phyloP scores from a whole-genome alignment of 1,140 invertebrate species.

The Trigoniulus corallinus region DNA sequence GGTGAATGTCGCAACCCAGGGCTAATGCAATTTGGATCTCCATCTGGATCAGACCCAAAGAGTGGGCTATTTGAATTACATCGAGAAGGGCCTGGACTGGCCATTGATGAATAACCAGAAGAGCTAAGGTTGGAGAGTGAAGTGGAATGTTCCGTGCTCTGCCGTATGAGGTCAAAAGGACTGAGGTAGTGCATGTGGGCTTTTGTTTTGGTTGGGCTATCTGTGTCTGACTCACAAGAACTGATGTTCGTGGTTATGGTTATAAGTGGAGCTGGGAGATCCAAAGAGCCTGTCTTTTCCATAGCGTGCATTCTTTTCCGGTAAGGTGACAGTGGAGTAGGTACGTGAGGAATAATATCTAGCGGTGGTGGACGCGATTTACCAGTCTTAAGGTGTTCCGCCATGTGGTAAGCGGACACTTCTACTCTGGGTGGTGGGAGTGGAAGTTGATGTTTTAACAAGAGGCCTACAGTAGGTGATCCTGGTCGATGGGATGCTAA shows the following conservation, averaged over 20 bases:
- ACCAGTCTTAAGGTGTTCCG: not conserved
- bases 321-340: not conserved
- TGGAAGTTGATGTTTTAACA: not conserved
- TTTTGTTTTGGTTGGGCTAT: slow-evolving; percentile 22
- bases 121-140: slow-evolving; percentile 63
- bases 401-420: not conserved
- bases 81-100: slow-evolving; percentile 52
- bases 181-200: slow-evolving; percentile 51
- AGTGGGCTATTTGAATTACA: slow-evolving; percentile 59
- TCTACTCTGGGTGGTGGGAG: not conserved
- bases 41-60: slow-evolving; percentile 44
- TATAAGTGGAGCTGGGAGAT: slow-evolving; percentile 48
- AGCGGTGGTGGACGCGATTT: not conserved
- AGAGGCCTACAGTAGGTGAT: not conserved
- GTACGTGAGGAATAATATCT: not conserved
- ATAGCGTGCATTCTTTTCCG: not conserved
- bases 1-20: not conserved
- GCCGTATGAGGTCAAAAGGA: slow-evolving; percentile 49
- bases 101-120: slow-evolving; percentile 65
- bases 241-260: slow-evolving; percentile 53
- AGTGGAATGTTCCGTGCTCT: slow-evolving; percentile 43
- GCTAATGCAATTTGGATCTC: not conserved
- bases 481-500: not conserved
- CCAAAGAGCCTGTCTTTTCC: slow-evolving; percentile 38
- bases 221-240: slow-evolving; percentile 51